These are phyloP conservation scores for Caenorhabditis uteleia DNA, from an alignment of 2,888 invertebrate genomes.

Conservation along the genomic window DNA sequence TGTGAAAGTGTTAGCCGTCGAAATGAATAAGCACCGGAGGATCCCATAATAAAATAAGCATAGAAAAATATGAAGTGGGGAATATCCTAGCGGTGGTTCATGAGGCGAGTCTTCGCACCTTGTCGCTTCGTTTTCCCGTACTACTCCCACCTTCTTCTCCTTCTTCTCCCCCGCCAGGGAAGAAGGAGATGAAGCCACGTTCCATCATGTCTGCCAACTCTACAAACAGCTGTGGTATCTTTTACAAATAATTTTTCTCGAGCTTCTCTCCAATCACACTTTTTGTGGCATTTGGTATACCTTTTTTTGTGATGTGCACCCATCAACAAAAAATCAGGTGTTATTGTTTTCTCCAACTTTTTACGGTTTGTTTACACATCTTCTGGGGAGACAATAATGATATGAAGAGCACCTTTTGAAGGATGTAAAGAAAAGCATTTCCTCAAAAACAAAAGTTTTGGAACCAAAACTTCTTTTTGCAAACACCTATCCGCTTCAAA, in stretches of 20 bases:
- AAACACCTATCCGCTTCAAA: not conserved
- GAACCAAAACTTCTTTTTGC: not conserved
- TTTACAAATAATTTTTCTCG: too few species aligned
- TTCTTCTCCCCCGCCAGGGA: conserved; percentile 30
- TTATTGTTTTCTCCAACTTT: too few species aligned
- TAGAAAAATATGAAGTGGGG: not conserved
- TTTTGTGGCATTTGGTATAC: too few species aligned
- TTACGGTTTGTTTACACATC: too few species aligned
- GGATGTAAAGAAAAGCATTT: too few species aligned
- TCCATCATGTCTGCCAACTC: conserved; percentile 33
- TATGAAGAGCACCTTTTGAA: too few species aligned
- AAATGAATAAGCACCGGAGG: conserved; percentile 56
- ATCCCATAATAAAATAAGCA: conserved; percentile 46
- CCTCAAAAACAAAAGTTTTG: too few species aligned
- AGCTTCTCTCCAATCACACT: too few species aligned
- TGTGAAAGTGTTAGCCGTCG: conserved; percentile 54
- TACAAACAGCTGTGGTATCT: conserved; percentile 38
- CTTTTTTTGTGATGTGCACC: too few species aligned
- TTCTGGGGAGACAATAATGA: too few species aligned
- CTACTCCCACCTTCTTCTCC: conserved; percentile 37
- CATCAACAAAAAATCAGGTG: too few species aligned
- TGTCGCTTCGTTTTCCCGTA: conserved; percentile 15
- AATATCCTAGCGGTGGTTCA: conserved; percentile 3
- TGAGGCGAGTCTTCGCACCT: conserved; percentile 30
- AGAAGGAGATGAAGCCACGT: too few species aligned